phyloP scores from a whole-genome alignment of 2,888 invertebrate genomes.

The Cephus runcator region DNA sequence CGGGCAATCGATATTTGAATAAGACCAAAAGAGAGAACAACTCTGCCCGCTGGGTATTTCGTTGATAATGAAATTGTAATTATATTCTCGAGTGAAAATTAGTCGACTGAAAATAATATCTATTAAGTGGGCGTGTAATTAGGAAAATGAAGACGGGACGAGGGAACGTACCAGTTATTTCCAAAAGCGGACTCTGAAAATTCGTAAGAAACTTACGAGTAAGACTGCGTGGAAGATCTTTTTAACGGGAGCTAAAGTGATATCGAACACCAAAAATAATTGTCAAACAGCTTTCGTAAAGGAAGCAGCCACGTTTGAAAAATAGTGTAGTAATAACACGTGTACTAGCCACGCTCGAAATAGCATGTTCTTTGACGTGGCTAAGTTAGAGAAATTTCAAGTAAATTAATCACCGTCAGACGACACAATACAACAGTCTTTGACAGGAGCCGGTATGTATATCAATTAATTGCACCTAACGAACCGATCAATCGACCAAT shows the following conservation, averaged over 20 bases:
- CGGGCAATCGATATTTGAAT: neutral
- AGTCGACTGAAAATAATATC: neutral
- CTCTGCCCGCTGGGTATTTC: neutral
- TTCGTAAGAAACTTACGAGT: neutral
- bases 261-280: neutral
- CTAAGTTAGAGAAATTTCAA: neutral
- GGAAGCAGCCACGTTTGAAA: neutral
- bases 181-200: neutral
- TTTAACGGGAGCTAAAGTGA: too few species aligned
- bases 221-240: too few species aligned
- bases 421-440: neutral
- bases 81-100: neutral
- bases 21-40: neutral
- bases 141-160: neutral
- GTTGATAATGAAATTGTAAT: neutral
- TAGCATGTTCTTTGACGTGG: neutral
- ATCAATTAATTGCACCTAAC: neutral
- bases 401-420: neutral
- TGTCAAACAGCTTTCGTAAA: neutral
- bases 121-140: neutral
- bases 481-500: neutral
- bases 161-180: neutral
- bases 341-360: neutral
- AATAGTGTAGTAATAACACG: neutral
- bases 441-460: neutral